Conservation (phyloP, 2,888 invertebrate genomes). For the Drosophila histrio region DNA sequence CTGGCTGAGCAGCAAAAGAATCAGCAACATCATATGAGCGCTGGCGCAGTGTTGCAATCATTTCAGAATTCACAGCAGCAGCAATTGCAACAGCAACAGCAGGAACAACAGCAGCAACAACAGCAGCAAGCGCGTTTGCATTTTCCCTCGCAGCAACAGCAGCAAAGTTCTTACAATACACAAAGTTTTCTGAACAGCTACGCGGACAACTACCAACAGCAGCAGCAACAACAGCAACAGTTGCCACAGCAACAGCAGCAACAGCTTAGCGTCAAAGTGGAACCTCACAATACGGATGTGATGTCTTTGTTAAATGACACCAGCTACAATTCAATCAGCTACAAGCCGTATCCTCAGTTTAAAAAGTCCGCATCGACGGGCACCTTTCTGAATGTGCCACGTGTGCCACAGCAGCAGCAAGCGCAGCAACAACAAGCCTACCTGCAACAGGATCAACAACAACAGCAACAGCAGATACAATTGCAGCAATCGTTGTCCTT, state of each 20-base stretch:
- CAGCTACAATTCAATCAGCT: constrained; percentile 62
- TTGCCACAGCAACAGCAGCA: constrained; percentile 49
- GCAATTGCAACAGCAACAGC: constrained; percentile 72
- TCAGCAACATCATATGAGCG: constrained; percentile 70
- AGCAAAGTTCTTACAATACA: constrained; percentile 54
- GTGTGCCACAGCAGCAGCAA: constrained; percentile 52
- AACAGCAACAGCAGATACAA: constrained; percentile 53
- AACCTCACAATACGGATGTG: constrained; percentile 75
- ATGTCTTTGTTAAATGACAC: constrained; percentile 71
- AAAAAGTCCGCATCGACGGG: constrained; percentile 83
- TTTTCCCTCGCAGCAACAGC: constrained; percentile 23
- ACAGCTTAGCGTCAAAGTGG: constrained; percentile 80
- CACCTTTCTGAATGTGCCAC: constrained; percentile 79
- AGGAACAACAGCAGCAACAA: constrained; percentile 47
- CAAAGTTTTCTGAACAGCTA: constrained; percentile 57
- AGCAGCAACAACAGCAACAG: constrained; percentile 54
- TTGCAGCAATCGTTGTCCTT: constrained; percentile 66
- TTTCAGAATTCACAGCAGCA: constrained; percentile 73
- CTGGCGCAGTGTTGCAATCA: constrained; percentile 60
- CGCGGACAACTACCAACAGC: constrained; percentile 55
- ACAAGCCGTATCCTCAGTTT: constrained; percentile 82
- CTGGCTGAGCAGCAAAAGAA: constrained; percentile 83
- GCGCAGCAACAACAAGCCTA: constrained; percentile 63
- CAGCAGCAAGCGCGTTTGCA: constrained; percentile 20
- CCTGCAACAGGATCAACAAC: constrained; percentile 66